phyloP scores from a whole-genome alignment of 2,888 invertebrate species.

The Digitonthophagus gazella region DNA sequence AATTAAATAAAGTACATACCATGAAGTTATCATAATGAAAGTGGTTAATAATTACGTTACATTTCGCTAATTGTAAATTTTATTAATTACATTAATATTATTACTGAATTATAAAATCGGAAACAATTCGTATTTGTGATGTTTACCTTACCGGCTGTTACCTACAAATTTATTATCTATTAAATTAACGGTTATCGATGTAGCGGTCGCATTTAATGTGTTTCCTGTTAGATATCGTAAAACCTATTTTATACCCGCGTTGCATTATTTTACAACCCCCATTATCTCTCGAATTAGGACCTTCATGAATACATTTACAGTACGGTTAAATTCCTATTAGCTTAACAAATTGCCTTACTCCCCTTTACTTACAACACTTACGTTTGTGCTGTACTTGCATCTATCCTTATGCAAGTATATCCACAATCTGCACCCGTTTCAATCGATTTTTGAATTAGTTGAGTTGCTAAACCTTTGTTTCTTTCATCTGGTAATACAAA shows the following conservation, averaged over 20 bases:
- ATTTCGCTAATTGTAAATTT: no score
- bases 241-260: neutral
- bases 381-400: conserved; percentile 54
- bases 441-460: conserved; percentile 49
- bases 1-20: no score
- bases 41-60: no score
- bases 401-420: conserved; percentile 52
- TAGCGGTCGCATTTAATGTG: neutral
- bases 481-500: conserved; percentile 53
- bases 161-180: neutral
- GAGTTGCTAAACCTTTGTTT: conserved; percentile 53
- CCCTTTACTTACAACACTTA: no score
- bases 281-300: no score
- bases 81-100: neutral
- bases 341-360: no score
- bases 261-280: no score
- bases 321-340: no score
- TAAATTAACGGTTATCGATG: neutral
- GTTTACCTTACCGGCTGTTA: neutral
- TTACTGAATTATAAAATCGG: neutral
- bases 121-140: neutral
- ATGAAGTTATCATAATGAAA: no score
- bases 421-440: conserved; percentile 53
- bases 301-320: no score
- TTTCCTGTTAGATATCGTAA: neutral